Evolutionary conservation across 2,888 invertebrate species (phyloP).

Genomic region (Eristalis tenax): DNA sequence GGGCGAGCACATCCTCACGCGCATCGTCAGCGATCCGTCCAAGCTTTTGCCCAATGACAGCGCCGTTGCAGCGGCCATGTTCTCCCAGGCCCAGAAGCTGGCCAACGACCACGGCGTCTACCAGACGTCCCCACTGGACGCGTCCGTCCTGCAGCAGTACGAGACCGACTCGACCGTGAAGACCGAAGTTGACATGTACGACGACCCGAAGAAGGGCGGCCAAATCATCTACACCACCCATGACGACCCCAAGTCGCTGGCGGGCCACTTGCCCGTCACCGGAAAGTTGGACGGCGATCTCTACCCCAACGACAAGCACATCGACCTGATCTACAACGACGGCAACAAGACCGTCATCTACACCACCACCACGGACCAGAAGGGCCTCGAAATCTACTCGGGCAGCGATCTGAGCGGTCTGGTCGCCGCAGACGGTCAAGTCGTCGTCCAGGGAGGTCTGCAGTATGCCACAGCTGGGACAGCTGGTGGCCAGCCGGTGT

Average conservation of each 20-base stretch:
- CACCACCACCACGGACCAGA: conserved; percentile 89
- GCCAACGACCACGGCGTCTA: conserved; percentile 78
- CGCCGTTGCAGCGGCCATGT: conserved; percentile 80
- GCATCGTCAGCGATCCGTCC: conserved; percentile 81
- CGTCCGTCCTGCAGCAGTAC: conserved; percentile 80
- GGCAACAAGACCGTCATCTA: conserved; percentile 93
- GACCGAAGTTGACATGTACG: conserved; percentile 80
- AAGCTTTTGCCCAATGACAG: conserved; percentile 80
- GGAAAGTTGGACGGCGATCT: conserved; percentile 80
- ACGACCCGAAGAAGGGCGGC: conserved; percentile 79
- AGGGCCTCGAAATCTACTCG: conserved; percentile 87
- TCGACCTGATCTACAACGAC: conserved; percentile 92
- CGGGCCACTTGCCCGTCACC: conserved; percentile 79
- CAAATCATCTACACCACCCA: conserved; percentile 81
- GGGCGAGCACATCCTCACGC: conserved; percentile 81
- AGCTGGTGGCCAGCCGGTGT: conserved; percentile 80
- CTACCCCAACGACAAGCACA: conserved; percentile 83
- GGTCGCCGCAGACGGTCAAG: conserved; percentile 81
- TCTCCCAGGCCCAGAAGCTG: conserved; percentile 80
- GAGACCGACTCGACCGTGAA: conserved; percentile 78
- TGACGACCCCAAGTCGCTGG: conserved; percentile 81
- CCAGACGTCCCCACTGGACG: conserved; percentile 80
- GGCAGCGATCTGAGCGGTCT: conserved; percentile 80
- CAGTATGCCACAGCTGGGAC: conserved; percentile 79
- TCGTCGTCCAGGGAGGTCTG: conserved; percentile 81